Evolutionary conservation across 1,140 invertebrate species (phyloP), one percentile per base, ranked within the genome.

Genomic region (Drosophila lacertosa): DNA sequence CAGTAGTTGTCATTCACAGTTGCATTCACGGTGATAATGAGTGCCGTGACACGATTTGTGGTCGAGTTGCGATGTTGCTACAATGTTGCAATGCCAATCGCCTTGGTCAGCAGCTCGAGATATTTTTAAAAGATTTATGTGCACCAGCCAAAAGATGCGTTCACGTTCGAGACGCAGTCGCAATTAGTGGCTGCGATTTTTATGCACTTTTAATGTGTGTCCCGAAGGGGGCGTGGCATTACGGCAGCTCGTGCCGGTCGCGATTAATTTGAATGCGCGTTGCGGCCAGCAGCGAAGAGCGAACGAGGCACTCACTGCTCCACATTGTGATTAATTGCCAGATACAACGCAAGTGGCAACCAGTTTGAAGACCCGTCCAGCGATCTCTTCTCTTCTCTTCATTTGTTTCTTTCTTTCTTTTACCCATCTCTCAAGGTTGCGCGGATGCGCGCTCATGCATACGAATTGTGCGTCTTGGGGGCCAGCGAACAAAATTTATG

Each of bases 391-490:
- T 65, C 10, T 16, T 24, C 18, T 22, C 50, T 53, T 2, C 7
- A 0, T 22, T 10, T 22, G 7, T 9, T 65, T n/a, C 6, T 29
- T 29, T 29, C 24, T 26, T 26, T 26, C 26, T 29, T 29, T 9
- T 7, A 29, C 6, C 6, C 6, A 29, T 29, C 77, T 88, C 74
- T 86, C 82, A 86, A 86, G 82, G 82, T 82, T 86, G 75, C 76
- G 39, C 32, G 58, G 63, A 76, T 77, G 77, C 81, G 58, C 81
- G 58, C 60, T 86, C 81, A 84, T 86, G 81, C 81, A 84, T 84
- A 81, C 68, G 2, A 77, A 77, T 69, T 70, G n/a, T 65, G 20
- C 26, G 59, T 35, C 51, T 62, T 58, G 51, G 58, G 9, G 60
- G 73, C 42, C 42, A 24, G 42, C 40, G 26, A 35, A 48, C 44